Evolutionary conservation across 2,797 vertebrate species (phyloP).

Genomic region (Philypnodon macrostomus): DNA sequence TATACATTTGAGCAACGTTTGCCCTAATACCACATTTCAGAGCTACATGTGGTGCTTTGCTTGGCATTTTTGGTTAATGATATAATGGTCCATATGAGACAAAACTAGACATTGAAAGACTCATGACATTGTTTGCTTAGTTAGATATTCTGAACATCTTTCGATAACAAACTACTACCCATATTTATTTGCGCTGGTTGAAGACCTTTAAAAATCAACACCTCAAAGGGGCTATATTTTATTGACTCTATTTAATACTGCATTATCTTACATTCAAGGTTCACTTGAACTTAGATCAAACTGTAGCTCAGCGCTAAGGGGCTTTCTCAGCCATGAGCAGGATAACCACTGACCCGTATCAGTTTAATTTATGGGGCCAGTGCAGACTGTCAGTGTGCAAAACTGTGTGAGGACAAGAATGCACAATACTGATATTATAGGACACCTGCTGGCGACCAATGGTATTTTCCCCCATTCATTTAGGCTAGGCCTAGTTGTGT

Average conservation of each 20-base stretch:
- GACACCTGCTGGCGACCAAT: conserved; percentile 51
- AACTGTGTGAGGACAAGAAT: conserved; percentile 19
- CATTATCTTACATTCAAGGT: conserved; percentile 21
- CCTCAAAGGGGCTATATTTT: too few species aligned
- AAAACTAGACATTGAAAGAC: too few species aligned
- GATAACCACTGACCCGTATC: conserved; percentile 57
- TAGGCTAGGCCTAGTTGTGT: neutral
- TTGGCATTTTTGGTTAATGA: too few species aligned
- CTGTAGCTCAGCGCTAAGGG: conserved; percentile 32
- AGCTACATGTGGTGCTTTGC: too few species aligned
- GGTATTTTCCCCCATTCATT: conserved; percentile 30
- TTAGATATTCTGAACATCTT: too few species aligned
- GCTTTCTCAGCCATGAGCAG: conserved; percentile 29
- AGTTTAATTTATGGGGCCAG: conserved; percentile 31
- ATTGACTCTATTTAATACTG: conserved; percentile 12
- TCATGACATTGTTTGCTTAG: too few species aligned
- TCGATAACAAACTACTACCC: too few species aligned
- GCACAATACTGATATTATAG: conserved; percentile 9
- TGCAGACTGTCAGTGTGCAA: conserved; percentile 18
- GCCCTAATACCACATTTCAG: too few species aligned
- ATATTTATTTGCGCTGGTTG: too few species aligned
- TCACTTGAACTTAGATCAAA: conserved; percentile 24
- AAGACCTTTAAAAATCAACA: too few species aligned
- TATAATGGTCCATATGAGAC: too few species aligned
- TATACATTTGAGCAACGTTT: too few species aligned